These are phyloP conservation scores for Eulemur macaco DNA, from an alignment of 2,113 vertebrate genomes.

Conservation along the genomic window DNA sequence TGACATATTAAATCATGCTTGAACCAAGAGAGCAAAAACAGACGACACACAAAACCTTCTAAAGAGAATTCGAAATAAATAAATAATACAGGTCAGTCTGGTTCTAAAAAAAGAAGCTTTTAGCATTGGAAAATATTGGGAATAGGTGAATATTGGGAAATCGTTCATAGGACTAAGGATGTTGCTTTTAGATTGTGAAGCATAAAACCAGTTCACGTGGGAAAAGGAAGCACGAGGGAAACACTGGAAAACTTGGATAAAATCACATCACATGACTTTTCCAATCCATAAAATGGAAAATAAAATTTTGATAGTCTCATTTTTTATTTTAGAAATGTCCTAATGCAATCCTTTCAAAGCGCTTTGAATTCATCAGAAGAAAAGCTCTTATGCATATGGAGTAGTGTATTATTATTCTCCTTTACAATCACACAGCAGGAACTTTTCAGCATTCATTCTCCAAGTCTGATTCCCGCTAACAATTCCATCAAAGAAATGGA, in stretches of 20 bases:
- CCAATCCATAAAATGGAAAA: slow-evolving; percentile 35
- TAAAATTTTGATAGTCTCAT: slow-evolving; percentile 2
- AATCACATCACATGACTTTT: not conserved
- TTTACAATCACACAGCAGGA: slow-evolving; percentile 74
- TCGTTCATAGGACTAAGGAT: not conserved
- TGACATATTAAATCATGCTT: slow-evolving; percentile 90
- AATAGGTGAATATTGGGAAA: not conserved
- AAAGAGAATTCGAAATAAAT: slow-evolving; percentile 81
- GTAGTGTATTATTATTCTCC: slow-evolving; percentile 58
- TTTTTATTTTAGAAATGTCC: slow-evolving; percentile 52
- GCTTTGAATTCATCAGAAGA: slow-evolving; percentile 36
- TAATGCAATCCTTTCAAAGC: slow-evolving; percentile 38
- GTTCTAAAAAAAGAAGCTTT: slow-evolving; percentile 55
- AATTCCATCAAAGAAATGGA: slow-evolving; percentile 76
- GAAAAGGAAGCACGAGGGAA: not conserved
- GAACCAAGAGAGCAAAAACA: slow-evolving; percentile 84
- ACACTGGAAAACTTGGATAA: not conserved
- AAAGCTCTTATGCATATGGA: slow-evolving; percentile 61
- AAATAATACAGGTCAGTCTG: slow-evolving; percentile 73
- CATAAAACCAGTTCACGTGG: not conserved
- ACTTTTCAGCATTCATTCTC: slow-evolving; percentile 16
- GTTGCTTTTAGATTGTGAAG: not conserved
- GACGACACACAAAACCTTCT: slow-evolving; percentile 76
- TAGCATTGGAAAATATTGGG: not conserved
- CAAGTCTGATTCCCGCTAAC: slow-evolving; percentile 64